Percentiles rank a stretch among this genome's conserved stretches.
These are phyloP conservation scores for Macrotis lagotis DNA, from an alignment of 2,113 vertebrate species.

Conservation along the genomic window DNA sequence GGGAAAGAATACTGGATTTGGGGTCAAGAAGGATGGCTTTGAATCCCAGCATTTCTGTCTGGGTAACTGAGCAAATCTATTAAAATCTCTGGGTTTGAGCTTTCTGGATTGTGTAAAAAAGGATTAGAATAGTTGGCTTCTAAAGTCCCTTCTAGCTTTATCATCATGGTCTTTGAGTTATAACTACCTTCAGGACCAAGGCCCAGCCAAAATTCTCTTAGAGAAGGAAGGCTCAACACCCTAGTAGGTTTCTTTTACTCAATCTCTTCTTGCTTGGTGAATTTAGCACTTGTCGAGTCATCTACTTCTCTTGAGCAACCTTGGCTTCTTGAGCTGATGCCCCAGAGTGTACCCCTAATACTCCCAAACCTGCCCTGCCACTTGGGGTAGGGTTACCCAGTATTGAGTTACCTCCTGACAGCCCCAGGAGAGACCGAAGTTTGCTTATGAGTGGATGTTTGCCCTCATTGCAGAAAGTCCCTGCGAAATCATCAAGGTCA, in stretches of 20 bases:
- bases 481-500: constrained; percentile 87
- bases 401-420: constrained; percentile 19
- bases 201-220: not conserved
- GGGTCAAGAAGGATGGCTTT: too few relatives aligned
- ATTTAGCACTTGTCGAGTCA: not conserved
- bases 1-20: too few relatives aligned
- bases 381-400: not conserved
- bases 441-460: constrained; percentile 85
- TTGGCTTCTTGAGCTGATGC: not conserved
- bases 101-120: too few relatives aligned
- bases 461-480: constrained; percentile 85
- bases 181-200: too few relatives aligned
- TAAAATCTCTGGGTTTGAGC: too few relatives aligned
- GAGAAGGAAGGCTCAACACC: not conserved
- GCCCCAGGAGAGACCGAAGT: constrained; percentile 82
- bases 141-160: too few relatives aligned
- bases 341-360: not conserved
- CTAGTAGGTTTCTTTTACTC: not conserved
- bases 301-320: not conserved
- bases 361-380: not conserved
- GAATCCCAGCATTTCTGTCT: too few relatives aligned
- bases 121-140: too few relatives aligned
- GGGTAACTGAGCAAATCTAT: too few relatives aligned
- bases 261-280: not conserved
- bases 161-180: too few relatives aligned